Evolutionary conservation across 2,888 invertebrate species (phyloP), one percentile per base, ranked within the genome.

Genomic region (Platerodrilus igneus): DNA sequence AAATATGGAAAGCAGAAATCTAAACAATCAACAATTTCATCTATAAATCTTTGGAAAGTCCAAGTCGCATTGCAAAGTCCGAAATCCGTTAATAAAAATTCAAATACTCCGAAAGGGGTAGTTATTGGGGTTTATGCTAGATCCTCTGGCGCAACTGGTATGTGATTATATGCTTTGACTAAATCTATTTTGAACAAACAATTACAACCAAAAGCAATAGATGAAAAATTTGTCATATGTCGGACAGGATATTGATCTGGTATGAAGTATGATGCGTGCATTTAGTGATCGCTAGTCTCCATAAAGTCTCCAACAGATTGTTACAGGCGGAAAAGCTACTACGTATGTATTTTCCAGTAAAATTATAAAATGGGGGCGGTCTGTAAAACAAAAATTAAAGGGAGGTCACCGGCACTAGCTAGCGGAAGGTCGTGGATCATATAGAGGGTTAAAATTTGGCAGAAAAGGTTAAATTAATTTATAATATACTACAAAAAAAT

Each of bases 231-330:
- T 10, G 61, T 52, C 3, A 67, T 55, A 37, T 63, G 54, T 2
- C 56, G 51, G n/a, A 60, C 37, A 1, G 63, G 63, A 70, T 69
- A 39, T 70, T 68, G 3, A 62, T 65, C 48, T 60, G 64, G 60
- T 70, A 73, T n/a, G n/a, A n/a, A n/a, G n/a, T n/a, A n/a, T 58
- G 70, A 72, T 60, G 60, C 64, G 47, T 1, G 52, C 55, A 33
- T 64, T 66, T 0, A 65, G 42, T 1, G 8, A 13, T 0, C 65
- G 35, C 37, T 62, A 66, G 17, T 66, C 62, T 0, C 62, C 55
- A n/a, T n/a, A n/a, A n/a, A n/a, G n/a, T n/a, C n/a, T n/a, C n/a
- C n/a, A n/a, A n/a, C n/a, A n/a, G n/a, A n/a, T n/a, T n/a, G n/a
- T n/a, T n/a, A n/a, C n/a, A n/a, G n/a, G n/a, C n/a, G n/a, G n/a